Evolutionary conservation across 2,888 invertebrate species (phyloP).

Genomic region (Troides aeacus): DNA sequence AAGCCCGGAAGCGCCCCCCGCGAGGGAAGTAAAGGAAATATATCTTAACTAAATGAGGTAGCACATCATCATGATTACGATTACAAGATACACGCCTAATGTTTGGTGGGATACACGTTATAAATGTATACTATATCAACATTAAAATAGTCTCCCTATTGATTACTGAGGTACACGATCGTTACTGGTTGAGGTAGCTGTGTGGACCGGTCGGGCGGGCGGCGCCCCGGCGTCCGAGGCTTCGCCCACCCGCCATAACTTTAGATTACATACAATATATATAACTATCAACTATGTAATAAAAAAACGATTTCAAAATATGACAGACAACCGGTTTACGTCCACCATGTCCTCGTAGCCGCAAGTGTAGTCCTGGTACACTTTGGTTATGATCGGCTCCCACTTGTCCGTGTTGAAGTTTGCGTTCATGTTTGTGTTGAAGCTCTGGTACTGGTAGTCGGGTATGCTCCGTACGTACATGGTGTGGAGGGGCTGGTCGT

Average conservation of each 20-base stretch:
- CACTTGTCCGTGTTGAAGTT: constrained; percentile 37
- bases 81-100: constrained; percentile 63
- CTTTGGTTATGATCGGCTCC: constrained; percentile 54
- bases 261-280: constrained; percentile 36
- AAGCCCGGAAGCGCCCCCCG: not conserved
- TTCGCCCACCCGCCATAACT: constrained; percentile 36
- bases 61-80: constrained; percentile 71
- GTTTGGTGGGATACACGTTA: constrained; percentile 76
- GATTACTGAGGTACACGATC: constrained; percentile 73
- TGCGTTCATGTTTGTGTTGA: not conserved
- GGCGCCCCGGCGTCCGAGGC: not conserved
- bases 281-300: constrained; percentile 36
- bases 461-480: constrained; percentile 10
- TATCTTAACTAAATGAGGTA: constrained; percentile 73
- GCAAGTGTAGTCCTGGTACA: constrained; percentile 42
- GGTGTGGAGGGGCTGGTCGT: constrained; percentile 19
- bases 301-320: constrained; percentile 45
- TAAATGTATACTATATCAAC: constrained; percentile 61
- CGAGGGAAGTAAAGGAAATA: constrained; percentile 29
- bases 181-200: constrained; percentile 70
- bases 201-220: constrained; percentile 33
- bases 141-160: constrained; percentile 68
- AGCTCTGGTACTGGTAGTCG: constrained; percentile 9
- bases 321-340: constrained; percentile 44
- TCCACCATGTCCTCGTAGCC: constrained; percentile 44